Evolutionary conservation across 2,113 vertebrate species (phyloP).

Genomic region (Malurus elegans): DNA sequence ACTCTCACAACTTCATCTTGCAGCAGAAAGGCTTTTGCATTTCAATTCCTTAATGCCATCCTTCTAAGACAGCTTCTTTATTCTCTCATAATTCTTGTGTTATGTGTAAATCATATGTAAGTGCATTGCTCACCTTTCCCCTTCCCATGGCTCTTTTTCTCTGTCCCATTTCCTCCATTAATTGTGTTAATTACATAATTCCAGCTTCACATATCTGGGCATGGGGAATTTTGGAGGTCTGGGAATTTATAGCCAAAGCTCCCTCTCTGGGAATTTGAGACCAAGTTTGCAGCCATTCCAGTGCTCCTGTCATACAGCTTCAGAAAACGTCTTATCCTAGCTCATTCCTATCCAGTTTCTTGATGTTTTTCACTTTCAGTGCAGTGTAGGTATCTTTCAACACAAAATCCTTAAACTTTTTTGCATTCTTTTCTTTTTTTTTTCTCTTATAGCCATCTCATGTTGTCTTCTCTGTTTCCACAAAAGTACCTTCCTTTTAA

Average conservation of each 20-base stretch:
- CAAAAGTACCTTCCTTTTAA: not conserved
- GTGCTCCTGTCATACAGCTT: not conserved
- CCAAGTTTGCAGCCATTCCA: not conserved
- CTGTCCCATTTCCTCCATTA: not conserved
- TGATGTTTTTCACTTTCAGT: not conserved
- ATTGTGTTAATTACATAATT: not conserved
- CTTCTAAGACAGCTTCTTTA: not conserved
- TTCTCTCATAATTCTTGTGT: not conserved
- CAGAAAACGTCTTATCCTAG: not conserved
- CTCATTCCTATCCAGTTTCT: not conserved
- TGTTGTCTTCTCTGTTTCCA: not conserved
- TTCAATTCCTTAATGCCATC: not conserved
- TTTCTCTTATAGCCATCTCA: not conserved
- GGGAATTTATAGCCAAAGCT: not conserved
- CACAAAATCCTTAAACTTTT: not conserved
- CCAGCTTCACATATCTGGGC: not conserved
- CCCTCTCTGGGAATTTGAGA: not conserved
- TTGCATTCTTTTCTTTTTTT: not conserved
- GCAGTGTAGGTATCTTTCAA: not conserved
- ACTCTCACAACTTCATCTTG: not conserved
- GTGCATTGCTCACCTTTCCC: not conserved
- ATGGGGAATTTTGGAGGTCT: not conserved
- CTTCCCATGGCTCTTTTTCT: not conserved
- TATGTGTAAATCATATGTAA: not conserved
- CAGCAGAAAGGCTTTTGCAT: not conserved